Conservation (phyloP, 2,797 vertebrate genomes). For the Gobio occitaniae region DNA sequence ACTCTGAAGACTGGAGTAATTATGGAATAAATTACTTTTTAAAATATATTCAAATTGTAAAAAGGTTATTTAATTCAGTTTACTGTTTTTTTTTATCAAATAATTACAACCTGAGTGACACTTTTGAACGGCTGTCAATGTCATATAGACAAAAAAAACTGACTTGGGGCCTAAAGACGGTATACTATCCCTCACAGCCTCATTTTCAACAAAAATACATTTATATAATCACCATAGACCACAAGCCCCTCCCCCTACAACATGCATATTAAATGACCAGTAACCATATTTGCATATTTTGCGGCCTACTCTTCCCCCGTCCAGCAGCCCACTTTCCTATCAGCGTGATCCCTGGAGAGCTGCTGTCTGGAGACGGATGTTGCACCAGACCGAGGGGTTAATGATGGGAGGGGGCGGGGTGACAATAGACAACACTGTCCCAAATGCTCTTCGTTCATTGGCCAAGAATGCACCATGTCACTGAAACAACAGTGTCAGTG, state of each 20-base stretch:
- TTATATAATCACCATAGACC: background rate
- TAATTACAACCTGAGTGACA: background rate
- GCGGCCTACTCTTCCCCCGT: constrained; percentile 11
- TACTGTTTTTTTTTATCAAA: background rate
- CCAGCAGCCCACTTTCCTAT: constrained; percentile 53
- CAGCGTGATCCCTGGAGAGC: constrained; percentile 32
- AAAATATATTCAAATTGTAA: background rate
- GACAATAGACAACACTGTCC: constrained; percentile 59
- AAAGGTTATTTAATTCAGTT: background rate
- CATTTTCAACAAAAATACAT: constrained; percentile 2
- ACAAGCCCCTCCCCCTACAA: background rate
- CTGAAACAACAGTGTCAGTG: constrained; percentile 48
- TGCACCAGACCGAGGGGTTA: constrained; percentile 32
- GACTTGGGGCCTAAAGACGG: background rate
- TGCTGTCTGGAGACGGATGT: constrained; percentile 37
- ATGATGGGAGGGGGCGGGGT: constrained; percentile 25
- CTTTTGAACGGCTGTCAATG: background rate
- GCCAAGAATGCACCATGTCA: constrained; percentile 48
- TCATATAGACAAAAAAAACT: background rate
- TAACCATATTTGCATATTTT: constrained; percentile 2
- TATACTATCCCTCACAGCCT: background rate
- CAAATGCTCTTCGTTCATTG: constrained; percentile 48
- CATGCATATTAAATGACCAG: constrained; percentile 8
- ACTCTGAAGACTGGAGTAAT: background rate
- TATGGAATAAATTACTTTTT: background rate